phyloP scores from a whole-genome alignment of 2,797 vertebrate genomes.

The Tragopan temminckii region DNA sequence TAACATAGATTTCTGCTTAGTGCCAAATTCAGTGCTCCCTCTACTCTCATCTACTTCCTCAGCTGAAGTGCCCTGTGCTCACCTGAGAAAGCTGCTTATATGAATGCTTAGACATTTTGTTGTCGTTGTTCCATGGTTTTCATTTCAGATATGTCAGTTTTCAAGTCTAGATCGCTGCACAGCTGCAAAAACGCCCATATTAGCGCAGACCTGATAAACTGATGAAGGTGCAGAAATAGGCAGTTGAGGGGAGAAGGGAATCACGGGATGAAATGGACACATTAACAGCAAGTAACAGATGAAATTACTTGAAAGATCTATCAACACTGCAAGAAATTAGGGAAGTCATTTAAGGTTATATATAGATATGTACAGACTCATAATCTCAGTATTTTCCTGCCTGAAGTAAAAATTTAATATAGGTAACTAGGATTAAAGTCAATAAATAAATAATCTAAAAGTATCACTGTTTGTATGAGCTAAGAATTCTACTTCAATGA shows the following conservation, averaged over 20 bases:
- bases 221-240: background rate
- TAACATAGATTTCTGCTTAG: background rate
- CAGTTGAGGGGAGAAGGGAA: background rate
- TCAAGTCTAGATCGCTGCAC: fast-evolving
- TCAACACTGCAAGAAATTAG: background rate
- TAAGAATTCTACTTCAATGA: background rate
- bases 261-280: background rate
- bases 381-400: background rate
- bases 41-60: background rate
- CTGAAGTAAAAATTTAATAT: background rate
- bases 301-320: background rate
- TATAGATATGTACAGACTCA: background rate
- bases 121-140: background rate
- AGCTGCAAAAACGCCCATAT: background rate
- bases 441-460: background rate
- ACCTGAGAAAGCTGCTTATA: background rate
- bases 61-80: background rate
- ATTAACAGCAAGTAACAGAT: background rate
- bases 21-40: background rate
- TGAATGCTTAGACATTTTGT: background rate
- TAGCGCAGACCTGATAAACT: background rate
- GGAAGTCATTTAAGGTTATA: background rate
- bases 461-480: background rate
- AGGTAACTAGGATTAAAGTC: background rate
- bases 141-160: background rate